Evolutionary conservation across 2,888 invertebrate genomes (phyloP).

Genomic region (Saturnia japonica): DNA sequence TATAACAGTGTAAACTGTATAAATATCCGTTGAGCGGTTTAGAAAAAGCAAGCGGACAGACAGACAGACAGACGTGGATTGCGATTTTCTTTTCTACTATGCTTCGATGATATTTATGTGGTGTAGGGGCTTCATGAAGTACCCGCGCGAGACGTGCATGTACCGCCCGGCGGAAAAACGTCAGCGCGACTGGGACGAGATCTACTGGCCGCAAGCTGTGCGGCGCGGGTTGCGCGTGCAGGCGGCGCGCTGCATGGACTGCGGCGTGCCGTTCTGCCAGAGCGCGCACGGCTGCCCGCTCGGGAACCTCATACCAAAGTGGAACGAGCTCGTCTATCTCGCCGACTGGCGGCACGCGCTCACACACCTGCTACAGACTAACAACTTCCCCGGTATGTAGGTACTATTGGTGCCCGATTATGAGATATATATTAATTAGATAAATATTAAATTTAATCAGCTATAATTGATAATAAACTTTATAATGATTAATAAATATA

Average conservation of each 20-base stretch:
- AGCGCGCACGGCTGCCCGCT: conserved; percentile 95
- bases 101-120: too few species aligned
- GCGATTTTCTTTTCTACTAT: too few species aligned
- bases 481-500: too few species aligned
- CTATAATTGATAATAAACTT: too few species aligned
- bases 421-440: too few species aligned
- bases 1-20: too few species aligned
- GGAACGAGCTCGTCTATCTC: conserved; percentile 98
- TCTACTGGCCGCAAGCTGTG: conserved; percentile 93
- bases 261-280: conserved; percentile 97
- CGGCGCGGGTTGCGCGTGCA: conserved; percentile 94
- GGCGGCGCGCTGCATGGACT: conserved; percentile 99
- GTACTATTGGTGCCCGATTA: too few species aligned
- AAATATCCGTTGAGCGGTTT: too few species aligned
- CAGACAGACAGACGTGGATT: too few species aligned
- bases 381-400: conserved; percentile 93
- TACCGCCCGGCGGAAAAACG: conserved; percentile 94
- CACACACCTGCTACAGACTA: conserved; percentile 96
- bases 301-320: conserved; percentile 99
- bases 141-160: conserved; percentile 92
- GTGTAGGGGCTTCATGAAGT: conserved; percentile 95
- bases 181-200: conserved; percentile 97
- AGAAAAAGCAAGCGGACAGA: too few species aligned
- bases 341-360: conserved; percentile 97
- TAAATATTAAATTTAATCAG: too few species aligned